These are phyloP conservation scores for Syritta pipiens DNA, from an alignment of 2,888 invertebrate species.

Conservation along the genomic window DNA sequence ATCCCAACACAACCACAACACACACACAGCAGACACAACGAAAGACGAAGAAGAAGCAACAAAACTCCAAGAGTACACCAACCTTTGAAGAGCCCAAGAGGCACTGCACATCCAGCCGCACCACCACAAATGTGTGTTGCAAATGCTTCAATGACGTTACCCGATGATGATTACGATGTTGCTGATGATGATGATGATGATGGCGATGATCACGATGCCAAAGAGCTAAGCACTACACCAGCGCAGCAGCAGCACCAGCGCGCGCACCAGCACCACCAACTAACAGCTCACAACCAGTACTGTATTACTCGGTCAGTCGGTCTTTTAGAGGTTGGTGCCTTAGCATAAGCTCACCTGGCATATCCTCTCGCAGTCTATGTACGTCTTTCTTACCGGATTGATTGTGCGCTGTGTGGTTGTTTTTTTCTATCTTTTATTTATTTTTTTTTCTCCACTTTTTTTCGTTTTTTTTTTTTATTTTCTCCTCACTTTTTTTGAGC, in stretches of 20 bases:
- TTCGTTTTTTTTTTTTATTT: constrained; percentile 22
- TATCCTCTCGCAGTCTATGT: constrained; percentile 79
- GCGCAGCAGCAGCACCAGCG: constrained; percentile 46
- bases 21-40: constrained; percentile 22
- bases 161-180: constrained; percentile 29
- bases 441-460: constrained; percentile 30
- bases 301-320: constrained; percentile 81
- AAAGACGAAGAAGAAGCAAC: constrained; percentile 26
- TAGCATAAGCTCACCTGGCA: constrained; percentile 74
- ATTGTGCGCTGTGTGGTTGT: constrained; percentile 72
- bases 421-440: constrained; percentile 70
- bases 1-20: constrained; percentile 28
- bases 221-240: constrained; percentile 57
- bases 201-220: constrained; percentile 63
- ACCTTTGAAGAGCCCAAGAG: constrained; percentile 62
- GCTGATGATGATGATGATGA: constrained; percentile 24
- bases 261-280: constrained; percentile 45
- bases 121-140: neutral
- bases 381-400: constrained; percentile 80
- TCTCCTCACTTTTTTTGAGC: constrained; percentile 15
- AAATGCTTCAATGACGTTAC: too few species aligned
- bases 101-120: constrained; percentile 17
- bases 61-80: constrained; percentile 60
- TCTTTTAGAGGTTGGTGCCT: constrained; percentile 80
- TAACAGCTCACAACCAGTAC: constrained; percentile 73